A percentile compares a stretch with the other conserved stretches of the same genome.
These are phyloP conservation scores for Drosophila repleta DNA, from an alignment of 1,140 invertebrate species.

Conservation along the genomic window DNA sequence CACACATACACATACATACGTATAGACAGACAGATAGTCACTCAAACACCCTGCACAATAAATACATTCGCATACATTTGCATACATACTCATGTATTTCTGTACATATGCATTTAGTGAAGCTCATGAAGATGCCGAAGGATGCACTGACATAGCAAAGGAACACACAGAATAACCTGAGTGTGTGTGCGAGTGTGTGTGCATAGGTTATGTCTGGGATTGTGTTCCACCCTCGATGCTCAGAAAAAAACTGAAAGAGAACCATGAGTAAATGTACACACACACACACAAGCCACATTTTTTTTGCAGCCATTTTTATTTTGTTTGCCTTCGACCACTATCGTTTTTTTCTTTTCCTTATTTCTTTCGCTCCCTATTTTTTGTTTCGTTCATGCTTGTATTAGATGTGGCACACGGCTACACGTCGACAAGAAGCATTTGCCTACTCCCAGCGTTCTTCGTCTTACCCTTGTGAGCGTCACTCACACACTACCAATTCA, in stretches of 20 bases:
- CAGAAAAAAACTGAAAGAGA: neutral
- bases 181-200: neutral
- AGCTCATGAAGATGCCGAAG: conserved; percentile 6
- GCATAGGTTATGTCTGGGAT: conserved; percentile 4
- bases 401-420: conserved; percentile 29
- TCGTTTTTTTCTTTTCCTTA: conserved; percentile 12
- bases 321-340: conserved; percentile 39
- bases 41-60: too few species aligned
- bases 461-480: conserved; percentile 8
- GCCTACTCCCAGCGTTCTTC: conserved; percentile 30
- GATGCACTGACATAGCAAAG: conserved; percentile 15
- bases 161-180: conserved; percentile 1
- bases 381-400: conserved; percentile 5
- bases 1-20: too few species aligned
- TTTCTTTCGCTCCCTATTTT: neutral
- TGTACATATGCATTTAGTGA: neutral
- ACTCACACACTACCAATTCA: conserved; percentile 6
- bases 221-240: conserved; percentile 9
- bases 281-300: conserved; percentile 25
- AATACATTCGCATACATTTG: too few species aligned
- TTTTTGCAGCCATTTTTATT: conserved; percentile 65
- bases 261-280: conserved; percentile 4
- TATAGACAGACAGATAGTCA: too few species aligned
- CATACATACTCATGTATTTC: neutral
- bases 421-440: neutral